These are phyloP conservation scores for Genyomyrus donnyi DNA, from an alignment of 2,113 vertebrate species.

Conservation along the genomic window DNA sequence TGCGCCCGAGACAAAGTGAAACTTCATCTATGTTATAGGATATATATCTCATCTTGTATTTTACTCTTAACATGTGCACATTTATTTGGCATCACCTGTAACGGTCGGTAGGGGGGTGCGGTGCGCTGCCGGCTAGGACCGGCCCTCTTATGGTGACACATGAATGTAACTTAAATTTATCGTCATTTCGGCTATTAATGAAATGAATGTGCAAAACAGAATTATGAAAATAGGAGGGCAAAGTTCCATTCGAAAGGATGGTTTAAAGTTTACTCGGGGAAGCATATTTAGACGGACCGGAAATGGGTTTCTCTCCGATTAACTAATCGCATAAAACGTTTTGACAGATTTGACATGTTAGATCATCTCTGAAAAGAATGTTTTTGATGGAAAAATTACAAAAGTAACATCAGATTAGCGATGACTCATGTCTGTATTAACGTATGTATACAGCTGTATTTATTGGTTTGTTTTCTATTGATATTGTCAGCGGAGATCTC, in stretches of 20 bases:
- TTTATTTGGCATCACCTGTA: not conserved
- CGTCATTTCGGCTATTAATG: not conserved
- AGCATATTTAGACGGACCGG: not conserved
- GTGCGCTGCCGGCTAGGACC: too few relatives aligned
- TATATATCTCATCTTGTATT: not conserved
- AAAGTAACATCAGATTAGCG: conserved; percentile 12
- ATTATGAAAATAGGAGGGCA: not conserved
- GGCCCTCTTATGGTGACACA: not conserved
- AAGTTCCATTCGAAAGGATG: not conserved
- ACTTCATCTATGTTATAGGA: not conserved
- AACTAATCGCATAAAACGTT: not conserved
- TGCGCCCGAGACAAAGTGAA: too few relatives aligned
- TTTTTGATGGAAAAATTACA: not conserved
- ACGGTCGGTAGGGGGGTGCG: not conserved
- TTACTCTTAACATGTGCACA: not conserved
- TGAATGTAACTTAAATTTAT: not conserved
- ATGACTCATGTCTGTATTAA: not conserved
- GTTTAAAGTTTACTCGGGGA: conserved; percentile 7
- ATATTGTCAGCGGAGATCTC: conserved; percentile 37
- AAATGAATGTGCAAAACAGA: not conserved
- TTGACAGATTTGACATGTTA: not conserved
- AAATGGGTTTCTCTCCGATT: not conserved
- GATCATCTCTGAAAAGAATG: not conserved
- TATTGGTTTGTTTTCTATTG: conserved; percentile 42
- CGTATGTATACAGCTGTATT: conserved; percentile 1